Percentiles rank a stretch among this genome's conserved stretches.
Evolutionary conservation across 64 coral and sea anemone species (phyloP).

Genomic region (Pachyseris speciosa): DNA sequence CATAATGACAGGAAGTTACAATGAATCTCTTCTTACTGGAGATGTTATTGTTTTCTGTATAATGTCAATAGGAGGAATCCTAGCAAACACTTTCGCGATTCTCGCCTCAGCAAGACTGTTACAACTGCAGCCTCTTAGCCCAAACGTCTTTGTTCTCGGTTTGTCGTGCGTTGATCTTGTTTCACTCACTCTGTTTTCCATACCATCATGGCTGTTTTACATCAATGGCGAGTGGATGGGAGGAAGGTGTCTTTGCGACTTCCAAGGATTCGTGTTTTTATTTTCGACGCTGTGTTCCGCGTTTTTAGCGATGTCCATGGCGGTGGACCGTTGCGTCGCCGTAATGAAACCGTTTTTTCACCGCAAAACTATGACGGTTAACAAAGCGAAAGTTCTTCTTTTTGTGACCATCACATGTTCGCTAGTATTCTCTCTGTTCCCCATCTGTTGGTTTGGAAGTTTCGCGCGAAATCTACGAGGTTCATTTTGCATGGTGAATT

Average conservation of each 20-base stretch:
- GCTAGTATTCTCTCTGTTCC: conserved; percentile 59
- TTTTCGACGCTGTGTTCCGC: conserved; percentile 80
- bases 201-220: conserved; percentile 82
- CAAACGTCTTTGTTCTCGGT: conserved; percentile 70
- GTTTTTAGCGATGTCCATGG: conserved; percentile 82
- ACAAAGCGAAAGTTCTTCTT: conserved; percentile 33
- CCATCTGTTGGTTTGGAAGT: conserved; percentile 76
- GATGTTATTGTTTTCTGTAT: background rate
- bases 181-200: conserved; percentile 38
- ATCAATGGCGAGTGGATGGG: conserved; percentile 64
- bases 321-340: conserved; percentile 69
- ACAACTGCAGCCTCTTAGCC: conserved; percentile 46
- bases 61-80: conserved; percentile 27
- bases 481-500: conserved; percentile 82
- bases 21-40: background rate
- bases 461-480: conserved; percentile 72
- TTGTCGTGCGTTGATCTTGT: conserved; percentile 63
- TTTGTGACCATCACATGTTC: conserved; percentile 26
- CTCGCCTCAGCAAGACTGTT: conserved; percentile 52
- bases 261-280: conserved; percentile 87
- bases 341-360: conserved; percentile 78
- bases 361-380: conserved; percentile 70
- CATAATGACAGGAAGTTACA: background rate
- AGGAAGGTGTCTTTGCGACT: conserved; percentile 76
- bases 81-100: conserved; percentile 75